These are phyloP conservation scores for Odontothrips loti DNA, from an alignment of 2,888 invertebrate species.

Conservation along the genomic window DNA sequence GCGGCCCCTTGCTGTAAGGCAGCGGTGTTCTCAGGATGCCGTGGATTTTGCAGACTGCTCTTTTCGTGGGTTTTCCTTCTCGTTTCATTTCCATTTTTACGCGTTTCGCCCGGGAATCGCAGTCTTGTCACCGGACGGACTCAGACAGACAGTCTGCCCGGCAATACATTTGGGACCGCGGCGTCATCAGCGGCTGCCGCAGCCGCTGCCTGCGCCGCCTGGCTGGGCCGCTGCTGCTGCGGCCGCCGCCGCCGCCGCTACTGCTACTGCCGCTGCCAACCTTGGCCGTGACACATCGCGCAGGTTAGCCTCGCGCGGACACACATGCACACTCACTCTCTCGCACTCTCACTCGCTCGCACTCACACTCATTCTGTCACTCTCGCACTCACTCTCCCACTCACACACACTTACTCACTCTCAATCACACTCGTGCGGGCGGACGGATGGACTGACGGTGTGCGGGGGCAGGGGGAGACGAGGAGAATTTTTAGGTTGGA, in stretches of 20 bases:
- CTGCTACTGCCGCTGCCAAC: not conserved
- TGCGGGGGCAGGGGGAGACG: too few species aligned
- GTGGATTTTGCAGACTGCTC: too few species aligned
- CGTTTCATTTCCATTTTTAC: too few species aligned
- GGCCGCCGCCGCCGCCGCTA: not conserved
- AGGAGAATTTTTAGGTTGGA: too few species aligned
- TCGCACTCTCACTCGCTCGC: constrained; percentile 12
- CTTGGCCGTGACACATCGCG: not conserved
- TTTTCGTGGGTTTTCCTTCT: too few species aligned
- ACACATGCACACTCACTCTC: not conserved
- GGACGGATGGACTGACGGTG: too few species aligned
- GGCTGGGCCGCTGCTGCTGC: not conserved
- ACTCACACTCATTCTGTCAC: constrained; percentile 1
- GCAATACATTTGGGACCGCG: constrained; percentile 30
- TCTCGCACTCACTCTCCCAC: too few species aligned
- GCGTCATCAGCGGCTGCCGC: constrained; percentile 23
- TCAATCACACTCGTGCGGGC: too few species aligned
- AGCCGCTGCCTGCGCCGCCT: not conserved
- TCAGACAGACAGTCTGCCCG: not conserved
- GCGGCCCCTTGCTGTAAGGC: not conserved
- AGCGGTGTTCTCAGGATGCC: too few species aligned
- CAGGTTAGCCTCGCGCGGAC: not conserved
- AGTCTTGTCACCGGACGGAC: too few species aligned
- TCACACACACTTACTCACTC: too few species aligned
- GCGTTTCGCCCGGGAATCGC: too few species aligned